Percentiles rank a stretch among this genome's conserved stretches.
Evolutionary conservation across 2,888 invertebrate genomes (phyloP).

Genomic region (Acanthosepion pharaonis): DNA sequence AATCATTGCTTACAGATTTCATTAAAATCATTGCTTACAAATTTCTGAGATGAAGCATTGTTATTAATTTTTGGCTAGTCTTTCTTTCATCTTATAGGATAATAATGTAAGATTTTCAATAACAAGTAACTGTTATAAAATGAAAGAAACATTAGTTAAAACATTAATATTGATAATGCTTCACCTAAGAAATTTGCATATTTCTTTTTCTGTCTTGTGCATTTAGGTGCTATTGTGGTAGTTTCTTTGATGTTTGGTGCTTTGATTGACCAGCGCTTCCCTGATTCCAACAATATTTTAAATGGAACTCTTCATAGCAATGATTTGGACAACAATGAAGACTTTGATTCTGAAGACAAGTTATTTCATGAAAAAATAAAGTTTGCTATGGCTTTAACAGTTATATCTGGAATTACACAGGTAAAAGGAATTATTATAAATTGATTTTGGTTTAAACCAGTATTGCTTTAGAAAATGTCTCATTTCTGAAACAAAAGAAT

Average conservation of each 20-base stretch:
- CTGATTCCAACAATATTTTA: background rate
- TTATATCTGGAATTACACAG: slow-evolving; percentile 36
- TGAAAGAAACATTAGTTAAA: background rate
- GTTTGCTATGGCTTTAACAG: slow-evolving; percentile 25
- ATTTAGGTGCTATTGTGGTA: slow-evolving; percentile 40
- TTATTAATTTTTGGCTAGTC: no score
- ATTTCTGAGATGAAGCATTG: no score
- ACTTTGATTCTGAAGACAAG: background rate
- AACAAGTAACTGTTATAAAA: background rate
- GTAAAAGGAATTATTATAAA: background rate
- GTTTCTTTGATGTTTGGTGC: slow-evolving; percentile 44
- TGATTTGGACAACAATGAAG: background rate
- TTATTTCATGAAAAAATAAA: background rate
- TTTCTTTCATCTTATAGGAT: no score
- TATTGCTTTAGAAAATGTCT: background rate
- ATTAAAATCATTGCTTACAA: no score
- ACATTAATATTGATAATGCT: background rate
- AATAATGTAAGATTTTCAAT: background rate
- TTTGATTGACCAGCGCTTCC: background rate
- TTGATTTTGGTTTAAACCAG: background rate
- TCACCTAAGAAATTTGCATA: background rate
- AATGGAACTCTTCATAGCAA: background rate
- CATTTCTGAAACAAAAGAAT: background rate
- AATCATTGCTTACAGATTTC: no score
- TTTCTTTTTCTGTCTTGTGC: background rate